Base-by-base conservation (phyloP, 2,113 vertebrate species). In the Rhodinocichla rosea region DNA sequence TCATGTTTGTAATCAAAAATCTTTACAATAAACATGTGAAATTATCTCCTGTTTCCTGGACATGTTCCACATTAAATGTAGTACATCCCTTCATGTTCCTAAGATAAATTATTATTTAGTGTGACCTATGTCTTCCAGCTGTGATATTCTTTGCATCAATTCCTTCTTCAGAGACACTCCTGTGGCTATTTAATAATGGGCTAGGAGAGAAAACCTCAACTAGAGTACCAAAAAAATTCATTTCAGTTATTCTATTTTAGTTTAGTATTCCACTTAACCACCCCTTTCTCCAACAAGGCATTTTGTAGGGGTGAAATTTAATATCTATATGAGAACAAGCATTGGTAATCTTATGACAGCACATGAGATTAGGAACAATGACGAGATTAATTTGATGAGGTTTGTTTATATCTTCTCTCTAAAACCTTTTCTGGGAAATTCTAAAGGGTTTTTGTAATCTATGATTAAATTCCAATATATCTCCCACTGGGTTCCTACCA, bases 341-440 rank as follows among this genome's bases (percentile, higher is more conserved):
- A 95, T 96, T 98, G 92, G 97, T 98, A 98, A 98, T 99, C 97
- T 97, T 98, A 96, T 98, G 98, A 98, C 97, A 97, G 97, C 97
- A 91, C 97, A 97, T 97, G 94, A 98, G 98, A 98, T 98, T 98
- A 98, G 97, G 92, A 98, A 98, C 96, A 97, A 98, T 97, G 97
- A 98, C 97, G 97, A 98, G 98, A 99, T 98, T 99, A 98, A 98
- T 98, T 98, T 97, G 76, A 74, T 87, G 97, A 97, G 96, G 98
- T 98, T 98, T 98, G 93, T 98, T 98, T 98, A 97, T 98, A 98
- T 97, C 94, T 97, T 92, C 96, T 96, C 97, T 98, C 89, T 96
- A 97, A 98, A 97, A 97, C 96, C 96, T 96, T 97, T 98, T 98
- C 88, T 91, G 88, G 96, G 98, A 98, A 98, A 98, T 96, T 95